Percentiles rank a stretch among this genome's conserved stretches.
Conservation (phyloP, 1,140 invertebrate species). For the Zeugodacus cucurbitae region DNA sequence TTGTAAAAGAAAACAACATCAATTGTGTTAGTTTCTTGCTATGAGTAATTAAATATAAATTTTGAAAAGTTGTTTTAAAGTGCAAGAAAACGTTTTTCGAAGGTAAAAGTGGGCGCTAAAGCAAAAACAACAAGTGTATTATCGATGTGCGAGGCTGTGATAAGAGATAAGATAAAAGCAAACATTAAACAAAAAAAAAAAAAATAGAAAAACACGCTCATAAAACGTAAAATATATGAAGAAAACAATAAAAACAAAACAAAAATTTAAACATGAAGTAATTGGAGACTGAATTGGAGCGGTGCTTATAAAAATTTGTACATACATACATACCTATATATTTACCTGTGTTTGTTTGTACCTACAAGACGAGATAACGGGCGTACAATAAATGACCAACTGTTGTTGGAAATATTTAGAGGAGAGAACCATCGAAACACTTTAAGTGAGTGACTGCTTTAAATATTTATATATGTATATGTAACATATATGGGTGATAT, state of each 20-base stretch:
- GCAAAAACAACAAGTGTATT: neutral
- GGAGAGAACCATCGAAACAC: neutral
- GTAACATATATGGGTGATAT: too few relatives aligned
- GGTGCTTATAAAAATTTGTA: neutral
- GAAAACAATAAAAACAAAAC: neutral
- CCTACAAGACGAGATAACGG: neutral
- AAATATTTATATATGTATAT: neutral
- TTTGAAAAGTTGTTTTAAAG: neutral
- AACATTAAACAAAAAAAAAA: neutral
- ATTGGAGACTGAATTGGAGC: neutral
- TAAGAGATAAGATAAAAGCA: conserved; percentile 31
- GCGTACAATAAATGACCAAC: neutral
- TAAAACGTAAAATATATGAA: neutral
- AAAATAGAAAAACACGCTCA: neutral
- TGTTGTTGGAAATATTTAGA: neutral
- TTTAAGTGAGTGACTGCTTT: neutral
- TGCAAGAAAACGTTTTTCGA: neutral
- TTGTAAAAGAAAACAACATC: neutral
- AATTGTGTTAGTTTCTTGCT: neutral
- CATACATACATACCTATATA: neutral
- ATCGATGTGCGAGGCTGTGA: neutral
- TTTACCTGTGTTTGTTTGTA: neutral
- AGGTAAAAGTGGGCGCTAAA: neutral
- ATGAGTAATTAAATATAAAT: neutral
- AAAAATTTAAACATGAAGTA: neutral